Conservation (phyloP, 30 jellyfish, hydroid and myxozoan species). For the Aurelia sp. region DNA sequence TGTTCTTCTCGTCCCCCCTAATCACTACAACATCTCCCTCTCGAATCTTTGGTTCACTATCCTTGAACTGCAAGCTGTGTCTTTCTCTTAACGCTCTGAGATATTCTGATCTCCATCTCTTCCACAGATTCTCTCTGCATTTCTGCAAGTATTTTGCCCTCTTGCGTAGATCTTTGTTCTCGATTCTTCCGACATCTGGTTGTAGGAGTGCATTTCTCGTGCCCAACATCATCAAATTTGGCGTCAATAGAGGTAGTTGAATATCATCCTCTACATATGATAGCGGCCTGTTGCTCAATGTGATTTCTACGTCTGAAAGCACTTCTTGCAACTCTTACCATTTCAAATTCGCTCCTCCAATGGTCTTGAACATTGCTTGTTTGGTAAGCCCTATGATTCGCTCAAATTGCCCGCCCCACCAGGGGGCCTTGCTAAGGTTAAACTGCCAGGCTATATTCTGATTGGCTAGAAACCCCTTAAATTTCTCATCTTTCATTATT, state of each 20-base stretch:
- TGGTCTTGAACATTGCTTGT: slow-evolving; percentile 58
- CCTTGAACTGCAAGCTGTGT: not conserved
- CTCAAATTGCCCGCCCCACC: slow-evolving; percentile 80
- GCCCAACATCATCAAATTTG: slow-evolving; percentile 52
- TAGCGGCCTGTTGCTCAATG: slow-evolving; percentile 57
- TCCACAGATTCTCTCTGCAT: slow-evolving; percentile 53
- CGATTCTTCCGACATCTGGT: slow-evolving; percentile 1
- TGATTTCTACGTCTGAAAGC: slow-evolving; percentile 55
- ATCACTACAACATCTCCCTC: slow-evolving; percentile 47
- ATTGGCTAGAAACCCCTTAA: slow-evolving; percentile 4
- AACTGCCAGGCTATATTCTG: slow-evolving; percentile 63
- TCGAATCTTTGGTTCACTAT: not conserved
- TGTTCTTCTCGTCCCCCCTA: slow-evolving; percentile 37
- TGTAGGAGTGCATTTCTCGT: not conserved
- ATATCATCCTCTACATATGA: slow-evolving; percentile 58
- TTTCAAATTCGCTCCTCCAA: slow-evolving; percentile 38
- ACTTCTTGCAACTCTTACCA: slow-evolving; percentile 47
- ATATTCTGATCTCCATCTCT: slow-evolving; percentile 61
- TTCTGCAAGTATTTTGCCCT: slow-evolving; percentile 44
- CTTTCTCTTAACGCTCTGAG: slow-evolving; percentile 7
- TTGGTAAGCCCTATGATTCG: slow-evolving; percentile 53
- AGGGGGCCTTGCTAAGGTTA: slow-evolving; percentile 67
- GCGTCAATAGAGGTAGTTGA: slow-evolving; percentile 50
- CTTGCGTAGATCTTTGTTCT: slow-evolving; percentile 65
- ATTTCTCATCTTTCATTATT: slow-evolving; percentile 38